Evolutionary conservation across 2,113 vertebrate genomes (phyloP).

Genomic region (Sula dactylatra): DNA sequence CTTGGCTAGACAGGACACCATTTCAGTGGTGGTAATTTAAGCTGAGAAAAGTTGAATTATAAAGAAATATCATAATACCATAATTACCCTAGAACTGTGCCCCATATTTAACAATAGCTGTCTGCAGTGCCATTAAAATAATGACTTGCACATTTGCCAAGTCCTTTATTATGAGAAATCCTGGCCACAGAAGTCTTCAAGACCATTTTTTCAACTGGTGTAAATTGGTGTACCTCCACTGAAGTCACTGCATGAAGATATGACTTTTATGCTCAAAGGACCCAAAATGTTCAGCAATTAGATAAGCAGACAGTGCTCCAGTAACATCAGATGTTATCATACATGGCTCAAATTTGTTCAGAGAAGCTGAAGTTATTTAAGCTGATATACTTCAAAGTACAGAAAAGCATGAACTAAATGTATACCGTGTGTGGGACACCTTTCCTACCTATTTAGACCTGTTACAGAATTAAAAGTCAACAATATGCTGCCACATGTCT

Average conservation of each 20-base stretch:
- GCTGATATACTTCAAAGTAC: not conserved
- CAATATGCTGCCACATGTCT: not conserved
- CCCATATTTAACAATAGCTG: conserved; percentile 36
- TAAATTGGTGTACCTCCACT: not conserved
- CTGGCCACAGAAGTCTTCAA: not conserved
- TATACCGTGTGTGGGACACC: not conserved
- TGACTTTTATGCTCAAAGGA: conserved; percentile 21
- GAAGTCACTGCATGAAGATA: not conserved
- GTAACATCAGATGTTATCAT: not conserved
- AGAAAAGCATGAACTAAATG: not conserved
- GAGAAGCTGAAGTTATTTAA: not conserved
- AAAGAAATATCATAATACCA: not conserved
- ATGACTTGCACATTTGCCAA: conserved; percentile 27
- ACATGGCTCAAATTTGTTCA: not conserved
- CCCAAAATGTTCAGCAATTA: not conserved
- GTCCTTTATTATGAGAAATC: conserved; percentile 29
- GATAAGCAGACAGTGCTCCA: not conserved
- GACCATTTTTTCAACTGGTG: not conserved
- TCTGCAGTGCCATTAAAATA: conserved; percentile 45
- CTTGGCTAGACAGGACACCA: not conserved
- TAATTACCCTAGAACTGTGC: not conserved
- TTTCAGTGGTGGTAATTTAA: not conserved
- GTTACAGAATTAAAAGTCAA: not conserved
- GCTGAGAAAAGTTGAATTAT: conserved; percentile 8
- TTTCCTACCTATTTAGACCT: not conserved